These are phyloP conservation scores for Lipotes vexillifer DNA, from an alignment of 2,113 vertebrate genomes.

Conservation along the genomic window DNA sequence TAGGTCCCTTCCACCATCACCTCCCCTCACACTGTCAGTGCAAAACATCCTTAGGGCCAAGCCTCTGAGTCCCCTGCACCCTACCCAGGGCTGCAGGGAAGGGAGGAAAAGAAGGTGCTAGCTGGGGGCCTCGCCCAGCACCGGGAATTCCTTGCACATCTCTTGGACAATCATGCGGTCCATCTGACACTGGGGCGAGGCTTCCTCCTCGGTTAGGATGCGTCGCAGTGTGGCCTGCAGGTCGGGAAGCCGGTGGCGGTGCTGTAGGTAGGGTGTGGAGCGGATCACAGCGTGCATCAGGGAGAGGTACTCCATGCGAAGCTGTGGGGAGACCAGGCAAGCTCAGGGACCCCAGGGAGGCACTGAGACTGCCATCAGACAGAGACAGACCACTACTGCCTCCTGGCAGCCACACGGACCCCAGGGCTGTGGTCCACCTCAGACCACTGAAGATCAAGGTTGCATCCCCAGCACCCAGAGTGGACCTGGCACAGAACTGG, in stretches of 20 bases:
- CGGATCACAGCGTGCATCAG: constrained; percentile 96
- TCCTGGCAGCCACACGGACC: constrained; percentile 8
- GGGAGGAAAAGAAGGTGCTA: constrained; percentile 57
- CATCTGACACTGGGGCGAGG: constrained; percentile 91
- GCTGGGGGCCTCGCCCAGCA: constrained; percentile 82
- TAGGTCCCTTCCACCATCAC: neutral
- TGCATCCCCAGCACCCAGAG: neutral
- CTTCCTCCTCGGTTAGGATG: constrained; percentile 91
- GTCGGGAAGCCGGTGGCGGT: constrained; percentile 91
- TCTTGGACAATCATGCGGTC: constrained; percentile 95
- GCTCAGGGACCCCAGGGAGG: constrained; percentile 33
- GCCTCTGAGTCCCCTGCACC: constrained; percentile 4
- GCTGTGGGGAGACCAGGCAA: constrained; percentile 77
- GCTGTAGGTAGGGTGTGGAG: constrained; percentile 94
- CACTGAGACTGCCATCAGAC: constrained; percentile 27
- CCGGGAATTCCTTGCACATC: constrained; percentile 94
- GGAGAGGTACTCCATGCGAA: constrained; percentile 97
- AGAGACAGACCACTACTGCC: neutral
- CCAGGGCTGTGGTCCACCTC: neutral
- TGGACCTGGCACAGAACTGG: neutral
- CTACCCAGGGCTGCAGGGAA: constrained; percentile 42
- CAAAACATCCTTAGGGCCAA: constrained; percentile 44
- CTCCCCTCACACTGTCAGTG: constrained; percentile 6
- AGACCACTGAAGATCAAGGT: constrained; percentile 13
- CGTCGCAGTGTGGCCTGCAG: constrained; percentile 91